Conservation (phyloP, 2,113 vertebrate species). For the Myxocyprinus asiaticus region DNA sequence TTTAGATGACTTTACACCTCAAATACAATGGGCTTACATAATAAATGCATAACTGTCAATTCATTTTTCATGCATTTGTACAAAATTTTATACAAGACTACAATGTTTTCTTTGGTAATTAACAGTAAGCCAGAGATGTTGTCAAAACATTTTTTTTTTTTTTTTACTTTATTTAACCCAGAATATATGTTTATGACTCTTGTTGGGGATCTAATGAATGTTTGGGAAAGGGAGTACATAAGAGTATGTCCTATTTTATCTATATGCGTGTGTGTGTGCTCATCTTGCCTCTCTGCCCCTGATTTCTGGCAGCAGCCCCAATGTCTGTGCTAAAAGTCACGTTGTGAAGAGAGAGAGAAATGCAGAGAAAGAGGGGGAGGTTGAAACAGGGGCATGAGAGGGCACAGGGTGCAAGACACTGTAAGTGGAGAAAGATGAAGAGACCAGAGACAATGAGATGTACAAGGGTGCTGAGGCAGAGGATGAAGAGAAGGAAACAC, state of each 20-base stretch:
- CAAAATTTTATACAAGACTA: background rate
- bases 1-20: too few relatives aligned
- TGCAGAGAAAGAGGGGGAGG: slow-evolving; percentile 27
- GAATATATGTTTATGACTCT: background rate
- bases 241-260: slow-evolving; percentile 34
- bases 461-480: slow-evolving; percentile 67
- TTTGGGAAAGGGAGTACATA: slow-evolving; percentile 3
- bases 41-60: too few relatives aligned
- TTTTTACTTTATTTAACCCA: too few relatives aligned
- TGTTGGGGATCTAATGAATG: background rate
- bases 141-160: background rate
- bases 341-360: slow-evolving; percentile 68
- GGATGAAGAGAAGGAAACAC: slow-evolving; percentile 49
- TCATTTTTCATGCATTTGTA: too few relatives aligned
- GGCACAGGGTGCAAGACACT: slow-evolving; percentile 78
- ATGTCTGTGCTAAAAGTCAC: slow-evolving; percentile 79
- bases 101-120: background rate
- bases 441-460: slow-evolving; percentile 76
- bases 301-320: slow-evolving; percentile 74
- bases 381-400: slow-evolving; percentile 55
- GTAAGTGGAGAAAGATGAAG: slow-evolving; percentile 79
- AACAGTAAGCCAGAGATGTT: background rate
- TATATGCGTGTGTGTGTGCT: slow-evolving; percentile 15
- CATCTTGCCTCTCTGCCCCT: slow-evolving; percentile 71
- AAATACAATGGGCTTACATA: too few relatives aligned